Evolutionary conservation across 1,140 invertebrate genomes (phyloP).

Genomic region (Anoplophora glabripennis): DNA sequence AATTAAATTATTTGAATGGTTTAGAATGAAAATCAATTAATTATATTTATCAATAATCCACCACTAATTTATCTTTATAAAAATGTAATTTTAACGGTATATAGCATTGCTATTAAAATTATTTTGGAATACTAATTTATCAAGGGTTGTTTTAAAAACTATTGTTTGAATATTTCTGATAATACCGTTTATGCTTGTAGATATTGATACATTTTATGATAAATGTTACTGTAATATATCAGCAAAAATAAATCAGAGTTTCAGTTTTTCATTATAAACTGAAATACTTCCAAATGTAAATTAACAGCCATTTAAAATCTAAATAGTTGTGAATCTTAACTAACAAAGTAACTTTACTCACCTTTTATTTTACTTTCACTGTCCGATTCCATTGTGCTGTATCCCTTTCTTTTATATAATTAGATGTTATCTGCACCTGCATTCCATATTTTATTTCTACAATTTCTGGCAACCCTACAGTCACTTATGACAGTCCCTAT

Average conservation of each 20-base stretch:
- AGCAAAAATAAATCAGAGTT: background rate
- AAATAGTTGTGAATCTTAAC: background rate
- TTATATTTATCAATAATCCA: no score
- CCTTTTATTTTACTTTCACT: background rate
- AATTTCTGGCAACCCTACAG: background rate
- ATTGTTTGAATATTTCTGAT: background rate
- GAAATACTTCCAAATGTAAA: no score
- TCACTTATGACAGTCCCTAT: slow-evolving; percentile 3
- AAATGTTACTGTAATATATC: background rate
- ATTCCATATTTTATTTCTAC: slow-evolving; percentile 6
- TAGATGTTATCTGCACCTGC: background rate
- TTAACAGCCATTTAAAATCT: no score
- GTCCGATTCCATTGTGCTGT: slow-evolving; percentile 4
- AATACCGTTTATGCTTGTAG: background rate
- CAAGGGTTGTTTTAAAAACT: background rate
- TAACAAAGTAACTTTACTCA: background rate
- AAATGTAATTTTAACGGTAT: background rate
- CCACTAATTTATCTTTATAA: background rate
- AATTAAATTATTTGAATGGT: no score
- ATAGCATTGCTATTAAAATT: background rate
- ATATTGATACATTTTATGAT: background rate
- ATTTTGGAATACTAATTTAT: background rate
- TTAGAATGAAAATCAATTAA: no score
- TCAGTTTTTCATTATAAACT: background rate
- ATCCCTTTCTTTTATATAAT: background rate